These are phyloP conservation scores for Lasioglossum zephyrum DNA, from an alignment of 2,888 invertebrate genomes.

Conservation along the genomic window DNA sequence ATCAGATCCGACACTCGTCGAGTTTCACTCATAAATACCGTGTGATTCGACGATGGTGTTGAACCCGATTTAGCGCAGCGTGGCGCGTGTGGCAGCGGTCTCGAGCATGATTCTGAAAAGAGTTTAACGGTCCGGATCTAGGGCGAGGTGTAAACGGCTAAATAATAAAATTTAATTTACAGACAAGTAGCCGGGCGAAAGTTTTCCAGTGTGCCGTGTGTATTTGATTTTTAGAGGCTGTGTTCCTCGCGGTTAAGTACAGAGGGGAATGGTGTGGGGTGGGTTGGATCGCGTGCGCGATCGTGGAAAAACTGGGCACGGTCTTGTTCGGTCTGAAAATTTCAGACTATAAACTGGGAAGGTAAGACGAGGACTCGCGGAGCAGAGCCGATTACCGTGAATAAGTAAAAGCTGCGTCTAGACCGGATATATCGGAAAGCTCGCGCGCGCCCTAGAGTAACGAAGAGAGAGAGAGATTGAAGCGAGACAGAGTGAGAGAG, in stretches of 20 bases:
- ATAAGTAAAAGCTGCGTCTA: constrained; percentile 80
- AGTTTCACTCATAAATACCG: neutral
- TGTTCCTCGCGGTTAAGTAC: neutral
- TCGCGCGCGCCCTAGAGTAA: neutral
- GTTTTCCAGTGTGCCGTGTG: neutral
- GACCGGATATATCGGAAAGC: constrained; percentile 31
- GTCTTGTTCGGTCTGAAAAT: constrained; percentile 68
- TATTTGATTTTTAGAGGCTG: neutral
- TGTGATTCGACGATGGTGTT: neutral
- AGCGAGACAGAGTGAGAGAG: neutral
- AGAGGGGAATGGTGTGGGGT: neutral
- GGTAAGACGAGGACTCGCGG: constrained; percentile 36
- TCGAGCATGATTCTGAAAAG: neutral
- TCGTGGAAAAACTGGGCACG: neutral
- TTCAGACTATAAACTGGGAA: constrained; percentile 75
- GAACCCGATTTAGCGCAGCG: neutral
- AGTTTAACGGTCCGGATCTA: neutral
- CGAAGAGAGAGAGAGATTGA: neutral
- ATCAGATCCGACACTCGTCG: neutral
- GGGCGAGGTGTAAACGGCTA: neutral
- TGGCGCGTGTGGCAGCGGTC: neutral
- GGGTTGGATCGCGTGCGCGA: neutral
- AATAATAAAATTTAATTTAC: constrained; percentile 4
- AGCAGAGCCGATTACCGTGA: constrained; percentile 76
- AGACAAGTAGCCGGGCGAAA: neutral